These are phyloP conservation scores for Zapus hudsonius DNA, from an alignment of 2,113 vertebrate genomes.

Conservation along the genomic window DNA sequence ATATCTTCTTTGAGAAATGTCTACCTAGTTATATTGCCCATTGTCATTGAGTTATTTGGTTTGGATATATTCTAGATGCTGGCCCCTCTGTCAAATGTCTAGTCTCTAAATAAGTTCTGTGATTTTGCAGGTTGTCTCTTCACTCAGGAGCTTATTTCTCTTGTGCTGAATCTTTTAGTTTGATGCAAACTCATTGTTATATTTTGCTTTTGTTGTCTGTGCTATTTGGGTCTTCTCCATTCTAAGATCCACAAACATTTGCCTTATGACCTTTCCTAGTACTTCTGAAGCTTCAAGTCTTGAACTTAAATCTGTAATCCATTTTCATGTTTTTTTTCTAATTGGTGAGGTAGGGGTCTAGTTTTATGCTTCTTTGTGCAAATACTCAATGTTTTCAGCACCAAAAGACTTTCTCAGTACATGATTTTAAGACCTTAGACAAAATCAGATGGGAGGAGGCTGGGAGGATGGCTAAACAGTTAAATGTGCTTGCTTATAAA, in stretches of 20 bases:
- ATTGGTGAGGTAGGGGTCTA: too few species aligned
- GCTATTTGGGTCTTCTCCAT: not conserved
- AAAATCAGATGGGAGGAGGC: too few species aligned
- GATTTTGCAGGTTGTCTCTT: too few species aligned
- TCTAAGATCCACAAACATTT: not conserved
- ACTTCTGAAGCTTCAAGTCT: not conserved
- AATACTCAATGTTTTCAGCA: not conserved
- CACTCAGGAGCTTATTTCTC: too few species aligned
- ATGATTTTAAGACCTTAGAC: too few species aligned
- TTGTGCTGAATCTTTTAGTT: not conserved
- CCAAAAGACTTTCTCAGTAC: too few species aligned
- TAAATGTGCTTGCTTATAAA: too few species aligned
- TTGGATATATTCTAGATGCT: not conserved
- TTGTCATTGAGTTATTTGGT: not conserved
- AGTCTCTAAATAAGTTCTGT: too few species aligned
- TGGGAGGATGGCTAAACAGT: too few species aligned
- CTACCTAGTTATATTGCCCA: not conserved
- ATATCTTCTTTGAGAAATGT: not conserved
- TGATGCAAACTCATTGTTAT: not conserved
- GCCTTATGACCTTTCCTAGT: not conserved
- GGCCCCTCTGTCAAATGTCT: not conserved
- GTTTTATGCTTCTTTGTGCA: too few species aligned
- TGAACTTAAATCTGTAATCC: not conserved
- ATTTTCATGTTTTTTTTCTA: not conserved
- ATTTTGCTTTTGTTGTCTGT: not conserved